phyloP scores from a whole-genome alignment of 2,888 invertebrate species.

The Cheilosia soror region DNA sequence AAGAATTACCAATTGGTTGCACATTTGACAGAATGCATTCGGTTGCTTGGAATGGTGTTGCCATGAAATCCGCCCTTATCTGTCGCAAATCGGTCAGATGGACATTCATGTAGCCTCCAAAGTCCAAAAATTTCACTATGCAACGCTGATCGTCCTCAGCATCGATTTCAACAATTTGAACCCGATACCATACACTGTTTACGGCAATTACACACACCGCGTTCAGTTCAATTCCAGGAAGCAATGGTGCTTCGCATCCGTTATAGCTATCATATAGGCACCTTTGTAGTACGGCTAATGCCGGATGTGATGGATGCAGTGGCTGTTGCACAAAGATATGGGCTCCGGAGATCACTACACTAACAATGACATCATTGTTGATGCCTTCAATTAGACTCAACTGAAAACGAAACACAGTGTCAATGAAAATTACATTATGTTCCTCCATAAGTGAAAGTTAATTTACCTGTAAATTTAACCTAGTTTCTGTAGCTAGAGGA shows the following conservation, averaged over 20 bases:
- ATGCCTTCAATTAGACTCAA: constrained; percentile 95
- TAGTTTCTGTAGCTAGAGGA: constrained; percentile 82
- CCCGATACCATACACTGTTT: constrained; percentile 93
- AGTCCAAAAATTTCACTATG: constrained; percentile 95
- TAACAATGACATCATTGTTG: constrained; percentile 96
- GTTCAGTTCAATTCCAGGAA: constrained; percentile 91
- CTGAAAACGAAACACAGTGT: constrained; percentile 83
- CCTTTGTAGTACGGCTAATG: constrained; percentile 91
- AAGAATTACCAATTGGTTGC: constrained; percentile 88
- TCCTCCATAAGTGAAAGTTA: neutral
- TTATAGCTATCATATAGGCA: constrained; percentile 94
- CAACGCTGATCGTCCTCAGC: constrained; percentile 84
- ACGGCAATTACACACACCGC: constrained; percentile 95
- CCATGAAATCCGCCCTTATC: constrained; percentile 96
- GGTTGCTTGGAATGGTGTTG: constrained; percentile 98
- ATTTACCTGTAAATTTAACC: constrained; percentile 84
- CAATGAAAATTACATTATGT: constrained; percentile 74
- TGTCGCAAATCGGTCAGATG: constrained; percentile 92
- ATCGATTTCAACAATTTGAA: constrained; percentile 89
- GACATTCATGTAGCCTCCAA: constrained; percentile 95
- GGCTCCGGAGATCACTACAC: constrained; percentile 92
- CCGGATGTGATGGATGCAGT: constrained; percentile 95
- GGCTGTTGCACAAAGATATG: constrained; percentile 98
- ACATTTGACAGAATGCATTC: constrained; percentile 97
- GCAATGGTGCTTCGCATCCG: constrained; percentile 89